These are phyloP conservation scores for Spisula subtruncata DNA, from an alignment of 2,888 invertebrate species.

Conservation along the genomic window DNA sequence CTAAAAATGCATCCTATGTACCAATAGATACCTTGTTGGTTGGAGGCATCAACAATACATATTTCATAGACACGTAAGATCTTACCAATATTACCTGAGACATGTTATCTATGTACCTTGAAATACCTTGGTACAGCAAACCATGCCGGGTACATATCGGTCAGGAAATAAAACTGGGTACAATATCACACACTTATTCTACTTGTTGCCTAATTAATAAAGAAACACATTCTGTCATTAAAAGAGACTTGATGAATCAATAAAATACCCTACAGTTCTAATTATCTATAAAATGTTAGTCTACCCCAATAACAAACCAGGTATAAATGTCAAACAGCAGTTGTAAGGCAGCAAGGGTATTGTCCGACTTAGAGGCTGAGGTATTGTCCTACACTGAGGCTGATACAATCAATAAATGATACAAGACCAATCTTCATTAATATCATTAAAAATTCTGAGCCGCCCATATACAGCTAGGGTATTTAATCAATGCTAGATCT, in stretches of 20 bases:
- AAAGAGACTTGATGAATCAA: neutral
- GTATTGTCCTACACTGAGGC: neutral
- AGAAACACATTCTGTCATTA: neutral
- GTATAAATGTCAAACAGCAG: neutral
- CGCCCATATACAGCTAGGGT: neutral
- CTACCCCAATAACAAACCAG: neutral
- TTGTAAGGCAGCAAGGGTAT: neutral
- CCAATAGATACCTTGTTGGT: too few relatives aligned
- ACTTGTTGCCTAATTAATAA: neutral
- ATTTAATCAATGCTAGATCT: neutral
- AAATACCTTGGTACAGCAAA: too few relatives aligned
- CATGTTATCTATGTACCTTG: too few relatives aligned
- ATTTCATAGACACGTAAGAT: too few relatives aligned
- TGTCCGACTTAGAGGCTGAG: neutral
- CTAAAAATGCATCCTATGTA: too few relatives aligned
- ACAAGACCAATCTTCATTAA: neutral
- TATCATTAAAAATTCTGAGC: slow-evolving; percentile 9
- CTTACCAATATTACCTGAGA: too few relatives aligned
- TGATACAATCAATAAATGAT: slow-evolving; percentile 4
- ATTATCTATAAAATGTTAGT: neutral
- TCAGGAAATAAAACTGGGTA: neutral
- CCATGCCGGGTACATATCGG: too few relatives aligned
- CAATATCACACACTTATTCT: neutral
- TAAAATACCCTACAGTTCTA: neutral
- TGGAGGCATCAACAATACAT: too few relatives aligned